Evolutionary conservation across 2,888 invertebrate genomes (phyloP), one percentile per base, ranked within the genome.

Genomic region (Globia sparganii): DNA sequence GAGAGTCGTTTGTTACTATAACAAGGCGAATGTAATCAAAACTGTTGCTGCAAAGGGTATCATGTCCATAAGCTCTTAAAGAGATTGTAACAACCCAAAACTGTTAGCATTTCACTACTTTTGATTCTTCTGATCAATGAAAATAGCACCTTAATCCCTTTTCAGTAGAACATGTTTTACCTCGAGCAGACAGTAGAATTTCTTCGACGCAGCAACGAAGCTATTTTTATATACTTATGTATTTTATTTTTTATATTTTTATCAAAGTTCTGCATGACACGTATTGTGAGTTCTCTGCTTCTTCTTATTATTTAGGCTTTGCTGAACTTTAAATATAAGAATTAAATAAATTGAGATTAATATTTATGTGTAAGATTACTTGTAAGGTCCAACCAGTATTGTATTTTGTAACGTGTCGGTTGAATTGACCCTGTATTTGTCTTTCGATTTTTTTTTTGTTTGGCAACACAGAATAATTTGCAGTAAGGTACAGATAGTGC

Each of bases 261-360:
- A 77, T 86, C 62, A 81, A 88, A 87, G 78, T 91, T 84, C 85
- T 90, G 93, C 92, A 92, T 93, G 93, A 66, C 66, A 81, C 76
- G 81, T 86, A 81, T 90, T 87, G 86, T 88, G 82, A 88, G 86
- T 91, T 93, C 90, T 91, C 86, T 88, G 96, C 95, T 96, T 96
- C 91, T 95, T 96, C 92, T 94, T 94, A 94, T 95, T 92, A 94
- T 96, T 96, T 95, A 95, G 94, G 95, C 96, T 96, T 96, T 90
- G 96, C 96, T 94, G 91, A 91, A 85, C 83, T 88, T 80, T 87
- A 78, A 73, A 83, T 81, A 68, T 84, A 84, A 81, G 75, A 79
- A 65, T 75, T 84, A 84, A 81, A 86, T 85, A 84, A 89, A 80
- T 72, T 76, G 66, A 79, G 37, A 73, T 77, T 72, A 78, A 80